Evolutionary conservation across 1,140 invertebrate species (phyloP), one percentile per base, ranked within the genome.

Genomic region (Polypedilum vanderplanki): DNA sequence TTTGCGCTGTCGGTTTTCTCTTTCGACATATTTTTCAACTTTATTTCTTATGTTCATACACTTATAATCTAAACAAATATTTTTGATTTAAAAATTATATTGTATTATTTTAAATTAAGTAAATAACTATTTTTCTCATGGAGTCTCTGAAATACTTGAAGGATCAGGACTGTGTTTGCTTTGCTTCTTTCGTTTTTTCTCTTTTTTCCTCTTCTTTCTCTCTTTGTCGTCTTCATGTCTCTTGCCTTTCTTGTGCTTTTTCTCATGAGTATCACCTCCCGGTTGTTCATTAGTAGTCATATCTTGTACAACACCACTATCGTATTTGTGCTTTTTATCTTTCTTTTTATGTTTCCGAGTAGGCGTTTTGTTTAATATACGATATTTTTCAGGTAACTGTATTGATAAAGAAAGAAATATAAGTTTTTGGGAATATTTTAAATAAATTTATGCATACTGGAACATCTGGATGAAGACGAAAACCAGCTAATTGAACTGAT

Each of bases 161-260:
- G 90, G 87, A 78, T 96, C 94, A 0, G 94, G 93, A 80, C 93
- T 96, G 80, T 96, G 94, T 79, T 70, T 70, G 7, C 94, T 94
- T 79, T 96, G 93, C 83, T 95, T 96, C 88, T 96, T 96, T 76
- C 94, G 88, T 79, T 97, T 96, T 82, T 97, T 95, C 79, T 97
- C 94, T 84, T 97, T 97, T 88, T 97, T 97, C 78, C 94, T 87
- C 79, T 96, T 97, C 83, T 95, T 96, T 41, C 94, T 87, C 80
- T 97, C 94, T 78, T 97, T 96, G 78, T 97, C 95, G 76, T 97
- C 95, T 78, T 97, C 94, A 78, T 96, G 93, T 20, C 93, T 85
- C 80, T 96, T 97, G 79, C 96, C 93, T 80, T 97, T 97, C 85
- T 97, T 98, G 81, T 96, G 94, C 81, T 97, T 97, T 87, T 96